Percentiles rank a stretch among this genome's conserved stretches.
Evolutionary conservation across 1,140 invertebrate genomes (phyloP).

Genomic region (Cherax destructor): DNA sequence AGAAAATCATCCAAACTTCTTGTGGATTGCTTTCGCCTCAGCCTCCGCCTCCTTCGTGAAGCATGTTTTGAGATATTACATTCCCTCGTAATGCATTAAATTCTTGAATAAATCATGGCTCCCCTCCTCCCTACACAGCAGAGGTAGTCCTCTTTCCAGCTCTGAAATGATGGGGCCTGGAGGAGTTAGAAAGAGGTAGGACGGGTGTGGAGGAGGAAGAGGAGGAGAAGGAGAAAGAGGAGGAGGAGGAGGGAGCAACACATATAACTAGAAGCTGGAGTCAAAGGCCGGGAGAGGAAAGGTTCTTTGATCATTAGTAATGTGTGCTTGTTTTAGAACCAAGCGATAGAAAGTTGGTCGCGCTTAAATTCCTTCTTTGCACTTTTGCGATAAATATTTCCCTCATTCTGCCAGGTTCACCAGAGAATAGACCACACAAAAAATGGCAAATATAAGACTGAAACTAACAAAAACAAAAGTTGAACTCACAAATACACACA

Average conservation of each 20-base stretch:
- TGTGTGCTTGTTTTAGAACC: constrained; percentile 48
- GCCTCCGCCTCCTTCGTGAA: constrained; percentile 38
- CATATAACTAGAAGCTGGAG: constrained; percentile 51
- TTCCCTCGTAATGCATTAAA: constrained; percentile 67
- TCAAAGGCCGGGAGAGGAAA: constrained; percentile 27
- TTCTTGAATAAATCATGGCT: constrained; percentile 69
- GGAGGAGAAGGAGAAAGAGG: background rate
- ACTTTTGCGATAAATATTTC: background rate
- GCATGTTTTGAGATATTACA: constrained; percentile 70
- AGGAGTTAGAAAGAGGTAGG: constrained; percentile 46
- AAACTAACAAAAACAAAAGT: too few relatives aligned
- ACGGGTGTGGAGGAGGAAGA: constrained; percentile 13
- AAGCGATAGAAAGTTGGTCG: constrained; percentile 35
- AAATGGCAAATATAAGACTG: too few relatives aligned
- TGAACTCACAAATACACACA: too few relatives aligned
- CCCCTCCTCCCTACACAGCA: background rate
- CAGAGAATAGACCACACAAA: too few relatives aligned
- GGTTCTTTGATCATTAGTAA: constrained; percentile 56
- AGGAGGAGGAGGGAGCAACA: constrained; percentile 9
- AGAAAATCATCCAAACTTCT: constrained; percentile 71
- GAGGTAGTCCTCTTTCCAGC: constrained; percentile 22
- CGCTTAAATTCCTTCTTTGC: background rate
- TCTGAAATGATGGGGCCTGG: constrained; percentile 49
- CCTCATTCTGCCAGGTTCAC: too few relatives aligned
- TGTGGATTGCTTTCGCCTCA: constrained; percentile 67